Conservation (phyloP, 2,888 invertebrate species). For the Metallyticus violacea region DNA sequence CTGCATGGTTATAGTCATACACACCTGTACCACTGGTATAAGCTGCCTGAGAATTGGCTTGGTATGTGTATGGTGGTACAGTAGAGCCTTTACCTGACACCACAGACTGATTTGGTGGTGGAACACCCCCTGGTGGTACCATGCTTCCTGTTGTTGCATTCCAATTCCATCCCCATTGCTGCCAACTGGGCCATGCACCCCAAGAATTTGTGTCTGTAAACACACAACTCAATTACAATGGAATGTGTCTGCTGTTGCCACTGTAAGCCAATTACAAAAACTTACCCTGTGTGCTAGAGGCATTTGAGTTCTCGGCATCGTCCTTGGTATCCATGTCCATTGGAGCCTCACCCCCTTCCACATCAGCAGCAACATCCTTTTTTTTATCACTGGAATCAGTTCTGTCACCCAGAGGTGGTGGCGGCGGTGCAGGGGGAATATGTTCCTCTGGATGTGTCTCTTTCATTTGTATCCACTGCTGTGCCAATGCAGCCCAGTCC, state of each 20-base stretch:
- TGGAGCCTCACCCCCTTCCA: slow-evolving; percentile 79
- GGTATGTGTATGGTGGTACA: slow-evolving; percentile 26
- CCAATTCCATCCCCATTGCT: slow-evolving; percentile 40
- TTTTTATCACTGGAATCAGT: slow-evolving; percentile 24
- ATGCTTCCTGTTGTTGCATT: slow-evolving; percentile 10
- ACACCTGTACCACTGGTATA: slow-evolving; percentile 14
- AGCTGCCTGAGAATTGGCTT: slow-evolving; percentile 17
- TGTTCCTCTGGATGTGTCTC: slow-evolving; percentile 62
- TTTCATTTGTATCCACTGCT: slow-evolving; percentile 98
- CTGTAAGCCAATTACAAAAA: background rate
- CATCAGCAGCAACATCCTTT: slow-evolving; percentile 43
- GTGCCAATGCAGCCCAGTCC: slow-evolving; percentile 94
- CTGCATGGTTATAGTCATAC: slow-evolving; percentile 36
- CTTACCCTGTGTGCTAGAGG: slow-evolving; percentile 36
- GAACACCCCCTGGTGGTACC: slow-evolving; percentile 7
- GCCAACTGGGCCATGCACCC: slow-evolving; percentile 38
- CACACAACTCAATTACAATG: background rate
- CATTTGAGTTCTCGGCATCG: slow-evolving; percentile 42
- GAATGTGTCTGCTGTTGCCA: background rate
- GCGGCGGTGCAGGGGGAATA: slow-evolving; percentile 59
- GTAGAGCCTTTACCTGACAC: slow-evolving; percentile 15
- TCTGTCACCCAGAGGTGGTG: slow-evolving; percentile 48
- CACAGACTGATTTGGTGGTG: slow-evolving; percentile 4
- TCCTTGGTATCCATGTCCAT: slow-evolving; percentile 83
- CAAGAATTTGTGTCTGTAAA: slow-evolving; percentile 34